phyloP scores from a whole-genome alignment of 2,113 vertebrate species.

The Bolborhynchus lineola region DNA sequence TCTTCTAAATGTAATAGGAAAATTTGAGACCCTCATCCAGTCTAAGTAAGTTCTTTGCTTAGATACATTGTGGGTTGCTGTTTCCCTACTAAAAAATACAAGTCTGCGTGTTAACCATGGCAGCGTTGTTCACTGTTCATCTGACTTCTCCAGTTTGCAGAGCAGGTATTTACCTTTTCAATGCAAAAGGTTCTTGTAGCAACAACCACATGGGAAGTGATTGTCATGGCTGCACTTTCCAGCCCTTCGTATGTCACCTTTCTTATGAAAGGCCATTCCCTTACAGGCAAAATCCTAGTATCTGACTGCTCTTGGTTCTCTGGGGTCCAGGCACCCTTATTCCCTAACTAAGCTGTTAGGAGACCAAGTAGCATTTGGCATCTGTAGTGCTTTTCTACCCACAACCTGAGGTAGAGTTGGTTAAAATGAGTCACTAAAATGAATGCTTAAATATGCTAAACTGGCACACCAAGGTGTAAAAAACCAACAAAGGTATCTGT shows the following conservation, averaged over 20 bases:
- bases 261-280: neutral
- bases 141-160: neutral
- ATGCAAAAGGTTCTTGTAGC: neutral
- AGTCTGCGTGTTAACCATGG: neutral
- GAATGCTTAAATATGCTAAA: neutral
- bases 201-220: neutral
- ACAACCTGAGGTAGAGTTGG: neutral
- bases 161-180: neutral
- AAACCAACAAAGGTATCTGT: neutral
- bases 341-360: neutral
- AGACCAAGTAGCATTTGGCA: neutral
- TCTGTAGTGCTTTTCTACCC: neutral
- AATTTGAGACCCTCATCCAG: neutral
- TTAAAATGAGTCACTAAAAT: neutral
- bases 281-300: neutral
- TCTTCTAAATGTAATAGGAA: neutral
- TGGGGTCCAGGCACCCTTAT: neutral
- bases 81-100: neutral
- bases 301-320: neutral
- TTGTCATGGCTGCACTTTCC: neutral
- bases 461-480: neutral
- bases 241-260: neutral
- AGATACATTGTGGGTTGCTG: neutral
- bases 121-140: rapidly evolving
- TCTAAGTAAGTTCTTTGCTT: neutral